Evolutionary conservation across 2,888 invertebrate genomes (phyloP).

Genomic region (Lymantria dispar): DNA sequence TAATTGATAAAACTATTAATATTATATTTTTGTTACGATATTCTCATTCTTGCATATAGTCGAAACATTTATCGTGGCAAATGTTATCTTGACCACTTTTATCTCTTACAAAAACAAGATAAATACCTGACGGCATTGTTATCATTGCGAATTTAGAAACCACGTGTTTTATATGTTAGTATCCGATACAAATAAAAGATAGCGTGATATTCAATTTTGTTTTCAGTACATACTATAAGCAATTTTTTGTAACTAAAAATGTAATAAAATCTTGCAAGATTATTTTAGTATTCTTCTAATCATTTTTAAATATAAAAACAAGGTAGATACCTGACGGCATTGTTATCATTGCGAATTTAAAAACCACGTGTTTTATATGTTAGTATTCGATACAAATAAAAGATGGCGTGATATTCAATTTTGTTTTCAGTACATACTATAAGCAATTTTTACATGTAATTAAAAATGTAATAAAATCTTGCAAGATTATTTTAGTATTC

Average conservation of each 20-base stretch:
- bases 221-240: too few relatives aligned
- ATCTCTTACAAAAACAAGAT: neutral
- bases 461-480: too few relatives aligned
- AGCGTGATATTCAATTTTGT: neutral
- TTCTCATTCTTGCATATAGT: neutral
- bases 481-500: too few relatives aligned
- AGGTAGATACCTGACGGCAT: neutral
- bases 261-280: too few relatives aligned
- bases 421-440: too few relatives aligned
- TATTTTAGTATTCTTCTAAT: too few relatives aligned
- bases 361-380: neutral
- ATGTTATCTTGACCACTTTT: too few relatives aligned
- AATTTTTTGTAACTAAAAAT: too few relatives aligned
- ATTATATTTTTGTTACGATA: neutral
- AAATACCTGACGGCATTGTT: neutral
- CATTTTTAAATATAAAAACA: neutral
- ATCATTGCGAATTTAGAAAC: neutral
- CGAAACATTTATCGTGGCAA: too few relatives aligned
- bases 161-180: neutral
- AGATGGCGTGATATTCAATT: neutral
- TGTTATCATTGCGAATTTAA: neutral
- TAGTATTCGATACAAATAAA: neutral
- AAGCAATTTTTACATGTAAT: too few relatives aligned
- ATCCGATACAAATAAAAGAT: neutral
- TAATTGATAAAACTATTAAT: neutral